Evolutionary conservation across 2,113 vertebrate genomes (phyloP).

Genomic region (Ardeotis arabs): DNA sequence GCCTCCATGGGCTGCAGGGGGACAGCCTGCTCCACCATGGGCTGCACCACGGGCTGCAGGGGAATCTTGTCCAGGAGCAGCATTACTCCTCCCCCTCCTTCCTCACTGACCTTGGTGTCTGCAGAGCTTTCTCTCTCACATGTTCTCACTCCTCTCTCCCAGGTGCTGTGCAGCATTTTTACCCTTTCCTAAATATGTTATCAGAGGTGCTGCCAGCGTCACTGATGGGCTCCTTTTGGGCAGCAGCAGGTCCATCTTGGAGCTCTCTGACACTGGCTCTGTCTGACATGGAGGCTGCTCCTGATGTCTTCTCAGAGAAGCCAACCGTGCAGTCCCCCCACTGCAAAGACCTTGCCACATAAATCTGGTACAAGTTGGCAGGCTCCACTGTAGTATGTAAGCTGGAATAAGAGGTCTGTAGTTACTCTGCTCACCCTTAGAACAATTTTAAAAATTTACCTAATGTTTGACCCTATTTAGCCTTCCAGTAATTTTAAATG

Average conservation of each 20-base stretch:
- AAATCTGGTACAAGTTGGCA: not conserved
- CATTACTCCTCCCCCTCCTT: not conserved
- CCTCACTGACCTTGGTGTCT: not conserved
- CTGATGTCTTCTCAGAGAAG: not conserved
- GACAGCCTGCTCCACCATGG: not conserved
- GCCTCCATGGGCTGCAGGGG: not conserved
- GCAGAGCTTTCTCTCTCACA: not conserved
- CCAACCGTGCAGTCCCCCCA: not conserved
- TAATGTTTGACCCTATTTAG: not conserved
- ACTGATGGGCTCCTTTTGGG: not conserved
- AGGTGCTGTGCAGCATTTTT: not conserved
- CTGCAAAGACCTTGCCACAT: not conserved
- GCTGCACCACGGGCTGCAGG: not conserved
- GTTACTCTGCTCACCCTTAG: not conserved
- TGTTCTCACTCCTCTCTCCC: not conserved
- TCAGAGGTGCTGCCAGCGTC: too few relatives aligned
- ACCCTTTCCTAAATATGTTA: not conserved
- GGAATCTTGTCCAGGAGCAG: not conserved
- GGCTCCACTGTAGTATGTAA: not conserved
- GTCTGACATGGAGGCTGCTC: not conserved
- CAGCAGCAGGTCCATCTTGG: not conserved
- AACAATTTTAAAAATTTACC: not conserved
- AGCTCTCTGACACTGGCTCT: not conserved
- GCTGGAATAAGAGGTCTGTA: not conserved
- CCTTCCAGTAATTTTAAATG: not conserved